Base-by-base conservation (phyloP, 2,888 invertebrate genomes). In the Dicyrtomina minuta region DNA sequence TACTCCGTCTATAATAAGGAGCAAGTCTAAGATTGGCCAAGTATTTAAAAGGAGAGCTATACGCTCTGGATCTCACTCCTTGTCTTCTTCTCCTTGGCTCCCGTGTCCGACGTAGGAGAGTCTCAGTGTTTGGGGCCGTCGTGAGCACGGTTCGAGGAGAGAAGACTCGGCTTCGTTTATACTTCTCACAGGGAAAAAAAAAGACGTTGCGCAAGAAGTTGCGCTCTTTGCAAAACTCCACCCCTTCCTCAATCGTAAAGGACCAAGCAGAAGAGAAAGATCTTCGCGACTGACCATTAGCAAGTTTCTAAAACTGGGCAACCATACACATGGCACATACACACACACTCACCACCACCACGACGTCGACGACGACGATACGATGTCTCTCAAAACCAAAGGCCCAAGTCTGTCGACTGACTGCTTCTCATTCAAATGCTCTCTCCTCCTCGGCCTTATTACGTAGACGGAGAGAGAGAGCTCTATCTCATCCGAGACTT, bases 271-370 rank as follows among this genome's bases (percentile, higher is more conserved):
- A 60, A 68, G 68, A 68, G 68, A 68, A 68, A 68, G 59, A 60
- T 68, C 68, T 68, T 68, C 53, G 68, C 68, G 68, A 68, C 68
- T 68, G 68, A 68, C 68, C 68, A 68, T 68, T 68, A 68, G 64
- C 64, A 64, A 64, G 64, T 64, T 64, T 64, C 64, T 64, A 46
- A 64, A 64, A 64, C 64, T 64, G 64, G 64, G 64, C 64, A 64
- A 64, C 64, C 64, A 64, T 64, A 64, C 64, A 64, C 44, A 64
- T 44, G 46, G 26, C 55, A 24, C 66, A 66, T 58, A 62, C 62
- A 27, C 62, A 44, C 24, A 15, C 60, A 44, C 55, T 49, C 33
- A 33, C 33, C 26, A 62, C 64, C 55, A 55, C 53, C 27, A 60
- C 59, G 33, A 33, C 33, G 33, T 33, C 33, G 33, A 33, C 33